These are phyloP conservation scores for Chloropsis cyanopogon DNA, from an alignment of 2,113 vertebrate genomes.

Conservation along the genomic window DNA sequence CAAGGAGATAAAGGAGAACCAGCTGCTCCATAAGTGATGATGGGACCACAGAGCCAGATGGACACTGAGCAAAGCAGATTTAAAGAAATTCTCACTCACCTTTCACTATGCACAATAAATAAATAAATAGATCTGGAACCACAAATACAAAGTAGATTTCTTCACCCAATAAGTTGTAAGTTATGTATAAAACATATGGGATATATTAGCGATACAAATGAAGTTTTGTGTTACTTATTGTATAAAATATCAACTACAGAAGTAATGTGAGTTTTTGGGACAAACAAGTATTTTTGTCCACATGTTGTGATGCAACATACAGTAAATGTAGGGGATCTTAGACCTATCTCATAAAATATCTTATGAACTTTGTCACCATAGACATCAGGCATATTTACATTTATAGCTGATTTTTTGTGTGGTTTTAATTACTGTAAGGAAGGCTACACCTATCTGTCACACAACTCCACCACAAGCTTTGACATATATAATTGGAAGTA, in stretches of 20 bases:
- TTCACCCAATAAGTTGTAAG: neutral
- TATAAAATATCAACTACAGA: neutral
- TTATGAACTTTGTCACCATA: neutral
- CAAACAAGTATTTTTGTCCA: neutral
- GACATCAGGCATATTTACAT: neutral
- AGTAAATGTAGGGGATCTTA: neutral
- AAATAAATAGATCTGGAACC: neutral
- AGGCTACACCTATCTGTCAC: neutral
- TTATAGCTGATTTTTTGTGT: neutral
- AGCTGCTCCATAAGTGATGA: neutral
- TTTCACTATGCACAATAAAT: neutral
- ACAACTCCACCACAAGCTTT: neutral
- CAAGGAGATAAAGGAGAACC: neutral
- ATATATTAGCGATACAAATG: neutral
- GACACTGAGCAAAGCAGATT: neutral
- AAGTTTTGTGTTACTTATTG: neutral
- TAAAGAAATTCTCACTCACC: neutral
- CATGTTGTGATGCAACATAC: fast-evolving
- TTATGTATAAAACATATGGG: neutral
- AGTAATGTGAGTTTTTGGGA: neutral
- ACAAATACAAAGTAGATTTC: neutral
- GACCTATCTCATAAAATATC: neutral
- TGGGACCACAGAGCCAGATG: neutral
- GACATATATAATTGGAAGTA: neutral
- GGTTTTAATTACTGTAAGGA: neutral